phyloP scores from a whole-genome alignment of 2,888 invertebrate species.

The Hyposoter didymator region DNA sequence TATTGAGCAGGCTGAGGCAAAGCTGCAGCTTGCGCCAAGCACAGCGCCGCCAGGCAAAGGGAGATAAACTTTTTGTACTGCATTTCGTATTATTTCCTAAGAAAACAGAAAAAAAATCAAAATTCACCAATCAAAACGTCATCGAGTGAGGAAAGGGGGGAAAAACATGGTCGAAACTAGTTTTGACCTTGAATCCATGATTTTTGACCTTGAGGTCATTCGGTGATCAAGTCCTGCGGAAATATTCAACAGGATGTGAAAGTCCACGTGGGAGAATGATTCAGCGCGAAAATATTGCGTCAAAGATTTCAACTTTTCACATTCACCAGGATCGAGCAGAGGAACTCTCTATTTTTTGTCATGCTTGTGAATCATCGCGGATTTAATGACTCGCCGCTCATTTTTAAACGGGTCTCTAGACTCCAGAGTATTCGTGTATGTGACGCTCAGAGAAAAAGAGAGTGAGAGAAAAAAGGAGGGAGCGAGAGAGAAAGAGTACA shows the following conservation, averaged over 20 bases:
- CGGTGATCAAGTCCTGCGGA: neutral
- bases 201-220: conserved; percentile 1
- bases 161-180: neutral
- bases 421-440: neutral
- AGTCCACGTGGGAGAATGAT: conserved; percentile 46
- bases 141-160: neutral
- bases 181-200: neutral
- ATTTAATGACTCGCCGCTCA: conserved; percentile 12
- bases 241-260: conserved; percentile 62
- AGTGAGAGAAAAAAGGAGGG: conserved; percentile 2
- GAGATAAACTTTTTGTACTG: conserved; percentile 88
- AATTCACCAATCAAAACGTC: neutral
- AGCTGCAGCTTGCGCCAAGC: conserved; percentile 79
- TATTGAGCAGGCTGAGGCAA: conserved; percentile 82
- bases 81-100: conserved; percentile 83
- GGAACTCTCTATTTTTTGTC: conserved; percentile 26
- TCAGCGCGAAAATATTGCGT: conserved; percentile 45
- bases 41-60: conserved; percentile 89
- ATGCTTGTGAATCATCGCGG: conserved; percentile 15
- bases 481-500: conserved; percentile 6
- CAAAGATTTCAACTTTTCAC: conserved; percentile 30
- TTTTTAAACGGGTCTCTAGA: neutral
- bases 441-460: conserved; percentile 20
- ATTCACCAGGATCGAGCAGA: conserved; percentile 28
- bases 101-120: conserved; percentile 18